A percentile compares a stretch with the other conserved stretches of the same genome.
Evolutionary conservation across 2,113 vertebrate species (phyloP).

Genomic region (Cyrtonyx montezumae): DNA sequence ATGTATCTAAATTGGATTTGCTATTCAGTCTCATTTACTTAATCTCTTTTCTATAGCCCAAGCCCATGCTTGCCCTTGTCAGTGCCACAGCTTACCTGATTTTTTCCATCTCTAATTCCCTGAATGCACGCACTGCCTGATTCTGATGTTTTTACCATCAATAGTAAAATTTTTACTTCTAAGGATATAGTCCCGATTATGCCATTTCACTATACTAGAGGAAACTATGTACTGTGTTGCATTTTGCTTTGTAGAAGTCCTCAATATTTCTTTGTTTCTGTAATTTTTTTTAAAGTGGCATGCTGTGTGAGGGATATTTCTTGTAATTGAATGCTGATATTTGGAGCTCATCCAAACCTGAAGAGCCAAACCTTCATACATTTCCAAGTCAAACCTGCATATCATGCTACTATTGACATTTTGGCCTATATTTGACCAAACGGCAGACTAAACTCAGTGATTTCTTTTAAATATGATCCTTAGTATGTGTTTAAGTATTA

Average conservation of each 20-base stretch:
- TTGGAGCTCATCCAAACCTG: neutral
- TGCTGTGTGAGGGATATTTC: neutral
- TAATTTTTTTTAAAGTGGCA: neutral
- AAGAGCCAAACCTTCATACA: neutral
- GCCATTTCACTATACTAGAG: neutral
- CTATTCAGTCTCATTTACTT: neutral
- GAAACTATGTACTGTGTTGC: neutral
- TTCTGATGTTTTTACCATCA: neutral
- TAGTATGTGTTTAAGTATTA: slow-evolving; percentile 36
- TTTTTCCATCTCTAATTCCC: neutral
- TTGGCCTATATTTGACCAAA: neutral
- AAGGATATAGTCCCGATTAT: neutral
- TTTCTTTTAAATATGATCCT: slow-evolving; percentile 14
- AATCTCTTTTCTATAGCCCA: neutral
- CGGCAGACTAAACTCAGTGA: neutral
- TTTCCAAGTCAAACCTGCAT: neutral
- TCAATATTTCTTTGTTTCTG: neutral
- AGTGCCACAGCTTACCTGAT: neutral
- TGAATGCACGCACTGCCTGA: neutral
- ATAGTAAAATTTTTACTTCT: neutral
- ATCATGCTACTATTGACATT: neutral
- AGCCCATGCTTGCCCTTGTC: neutral
- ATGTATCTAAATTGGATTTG: neutral
- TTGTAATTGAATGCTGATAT: neutral
- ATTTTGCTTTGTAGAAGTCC: neutral